Evolutionary conservation across 1,140 invertebrate species (phyloP).

Genomic region (Diabrotica virgifera): DNA sequence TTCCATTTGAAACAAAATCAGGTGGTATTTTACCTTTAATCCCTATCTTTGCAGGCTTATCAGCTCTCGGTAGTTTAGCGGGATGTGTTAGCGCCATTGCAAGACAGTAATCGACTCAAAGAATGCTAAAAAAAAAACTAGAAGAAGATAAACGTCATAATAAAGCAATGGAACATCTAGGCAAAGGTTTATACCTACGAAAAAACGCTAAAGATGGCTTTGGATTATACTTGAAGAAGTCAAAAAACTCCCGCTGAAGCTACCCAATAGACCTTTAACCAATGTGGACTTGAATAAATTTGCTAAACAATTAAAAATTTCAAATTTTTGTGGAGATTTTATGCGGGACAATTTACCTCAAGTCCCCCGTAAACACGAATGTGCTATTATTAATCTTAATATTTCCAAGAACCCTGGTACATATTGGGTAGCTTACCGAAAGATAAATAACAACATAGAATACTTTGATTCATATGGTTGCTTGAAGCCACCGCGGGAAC

Average conservation of each 20-base stretch:
- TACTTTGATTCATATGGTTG: too few species aligned
- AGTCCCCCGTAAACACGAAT: too few species aligned
- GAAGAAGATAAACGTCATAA: constrained; percentile 25
- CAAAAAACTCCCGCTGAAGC: constrained; percentile 28
- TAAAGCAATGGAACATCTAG: too few species aligned
- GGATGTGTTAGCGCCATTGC: constrained; percentile 38
- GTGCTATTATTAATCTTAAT: too few species aligned
- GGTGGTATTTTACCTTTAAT: constrained; percentile 45
- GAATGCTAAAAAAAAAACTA: constrained; percentile 34
- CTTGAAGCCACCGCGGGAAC: too few species aligned
- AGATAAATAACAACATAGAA: too few species aligned
- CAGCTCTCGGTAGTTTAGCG: constrained; percentile 35
- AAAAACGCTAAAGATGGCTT: too few species aligned
- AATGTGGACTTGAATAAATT: constrained; percentile 33
- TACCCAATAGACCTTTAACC: constrained; percentile 33
- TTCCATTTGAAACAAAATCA: constrained; percentile 36
- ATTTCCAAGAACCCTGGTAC: too few species aligned
- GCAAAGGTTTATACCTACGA: too few species aligned
- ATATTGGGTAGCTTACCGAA: too few species aligned
- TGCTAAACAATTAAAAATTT: constrained; percentile 4
- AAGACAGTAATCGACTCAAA: constrained; percentile 20
- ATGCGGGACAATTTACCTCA: constrained; percentile 28
- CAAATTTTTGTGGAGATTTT: constrained; percentile 41
- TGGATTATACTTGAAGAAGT: too few species aligned
- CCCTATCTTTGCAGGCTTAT: constrained; percentile 41